phyloP scores from a whole-genome alignment of 2,888 invertebrate species.

The Lithophane ornitopus region DNA sequence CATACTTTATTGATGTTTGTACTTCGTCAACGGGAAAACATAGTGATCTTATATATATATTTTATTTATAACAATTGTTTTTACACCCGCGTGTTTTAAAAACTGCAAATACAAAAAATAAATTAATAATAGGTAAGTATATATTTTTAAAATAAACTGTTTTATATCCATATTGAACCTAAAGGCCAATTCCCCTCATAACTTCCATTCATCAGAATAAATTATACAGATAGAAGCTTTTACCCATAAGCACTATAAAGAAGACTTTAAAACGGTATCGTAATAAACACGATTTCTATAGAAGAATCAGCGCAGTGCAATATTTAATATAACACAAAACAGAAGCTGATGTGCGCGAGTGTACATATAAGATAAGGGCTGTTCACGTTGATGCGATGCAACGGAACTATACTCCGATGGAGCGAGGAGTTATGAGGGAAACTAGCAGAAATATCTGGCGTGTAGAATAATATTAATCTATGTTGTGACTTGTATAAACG shows the following conservation, averaged over 20 bases:
- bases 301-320: constrained; percentile 22
- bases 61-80: no score
- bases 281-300: constrained; percentile 20
- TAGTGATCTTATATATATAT: no score
- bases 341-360: constrained; percentile 32
- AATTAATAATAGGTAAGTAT: no score
- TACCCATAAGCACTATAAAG: not conserved
- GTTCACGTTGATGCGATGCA: constrained; percentile 22
- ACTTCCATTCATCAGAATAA: not conserved
- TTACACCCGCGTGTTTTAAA: no score
- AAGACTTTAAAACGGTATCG: not conserved
- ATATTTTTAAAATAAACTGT: not conserved
- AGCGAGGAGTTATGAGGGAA: not conserved
- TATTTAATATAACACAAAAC: constrained; percentile 21
- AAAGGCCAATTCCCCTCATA: not conserved
- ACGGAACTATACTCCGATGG: constrained; percentile 33
- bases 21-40: no score
- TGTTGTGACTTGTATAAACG: not conserved
- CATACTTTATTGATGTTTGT: no score
- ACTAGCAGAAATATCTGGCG: not conserved
- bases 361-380: constrained; percentile 40
- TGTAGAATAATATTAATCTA: constrained; percentile 4
- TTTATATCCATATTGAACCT: not conserved
- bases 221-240: no score
- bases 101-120: no score